phyloP scores from a whole-genome alignment of 2,113 vertebrate species.

The Sprattus sprattus region DNA sequence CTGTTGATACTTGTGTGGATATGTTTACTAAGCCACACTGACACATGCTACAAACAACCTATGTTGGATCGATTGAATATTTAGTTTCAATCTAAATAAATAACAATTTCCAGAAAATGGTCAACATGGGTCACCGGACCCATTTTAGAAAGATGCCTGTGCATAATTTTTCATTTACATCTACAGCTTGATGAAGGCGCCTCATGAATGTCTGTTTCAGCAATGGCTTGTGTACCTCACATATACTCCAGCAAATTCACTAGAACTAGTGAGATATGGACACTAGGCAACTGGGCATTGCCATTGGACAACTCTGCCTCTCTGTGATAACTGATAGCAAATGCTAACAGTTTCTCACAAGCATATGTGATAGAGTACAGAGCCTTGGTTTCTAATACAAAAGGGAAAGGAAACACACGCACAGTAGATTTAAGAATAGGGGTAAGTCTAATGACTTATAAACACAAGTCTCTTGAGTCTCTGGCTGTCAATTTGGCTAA shows the following conservation, averaged over 20 bases:
- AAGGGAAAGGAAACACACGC: neutral
- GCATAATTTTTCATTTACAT: too few species aligned
- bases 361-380: neutral
- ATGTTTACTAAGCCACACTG: neutral
- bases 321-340: neutral
- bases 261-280: neutral
- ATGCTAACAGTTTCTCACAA: neutral
- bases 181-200: too few species aligned
- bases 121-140: too few species aligned
- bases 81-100: too few species aligned
- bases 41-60: neutral
- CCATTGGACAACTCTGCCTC: neutral
- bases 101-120: neutral
- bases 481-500: too few species aligned
- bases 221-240: too few species aligned
- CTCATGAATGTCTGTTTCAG: too few species aligned
- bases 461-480: neutral
- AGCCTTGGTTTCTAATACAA: neutral
- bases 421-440: neutral
- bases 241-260: neutral
- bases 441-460: neutral
- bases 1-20: neutral
- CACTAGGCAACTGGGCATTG: neutral
- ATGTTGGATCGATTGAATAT: too few species aligned
- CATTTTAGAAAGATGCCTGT: too few species aligned